Evolutionary conservation across 2,888 invertebrate genomes (phyloP), one percentile per base, ranked within the genome.

Genomic region (Plebejus melissa): DNA sequence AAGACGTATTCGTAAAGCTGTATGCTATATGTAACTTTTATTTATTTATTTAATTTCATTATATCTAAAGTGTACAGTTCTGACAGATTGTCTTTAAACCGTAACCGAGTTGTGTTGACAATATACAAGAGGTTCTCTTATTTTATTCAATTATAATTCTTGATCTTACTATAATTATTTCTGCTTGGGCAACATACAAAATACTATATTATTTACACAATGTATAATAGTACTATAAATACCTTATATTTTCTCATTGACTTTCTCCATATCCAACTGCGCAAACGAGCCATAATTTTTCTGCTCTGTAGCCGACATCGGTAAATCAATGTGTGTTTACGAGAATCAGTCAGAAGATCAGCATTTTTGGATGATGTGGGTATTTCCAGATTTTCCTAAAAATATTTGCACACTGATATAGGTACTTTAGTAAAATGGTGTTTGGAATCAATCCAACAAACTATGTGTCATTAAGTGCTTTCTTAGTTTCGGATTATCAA

Each of bases 181-280:
- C 13, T 13, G 13, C 13, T 13, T 13, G 13, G 7, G 22, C 58
- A n/a, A 16, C 7, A 7, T 71, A 46, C 65, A 69, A 4, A n/a
- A 41, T 41, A 41, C 41, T 41, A 41, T 9, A 1, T 41, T 22
- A 22, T 22, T 22, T 22, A 22, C 22, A 22, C 0, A 22, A 22
- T 22, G 0, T 22, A 22, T 22, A 22, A 22, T 22, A 22, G 22
- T 22, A 22, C 22, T 22, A 22, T 22, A 22, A 22, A 4, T 79
- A 88, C 91, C 88, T 87, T 89, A 74, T 87, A 87, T 80, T 84
- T 89, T 4, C 86, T 85, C 13, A 87, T 87, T 38, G 85, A 82
- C 65, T 90, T 89, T 60, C 88, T 83, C 92, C 92, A 92, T 90
- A 90, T 91, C 91, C 90, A 91, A 32, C 91, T 88, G 57, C 90